A percentile compares a stretch with the other conserved stretches of the same genome.
Evolutionary conservation across 2,113 vertebrate species (phyloP).

Genomic region (Erpornis zantholeuca): DNA sequence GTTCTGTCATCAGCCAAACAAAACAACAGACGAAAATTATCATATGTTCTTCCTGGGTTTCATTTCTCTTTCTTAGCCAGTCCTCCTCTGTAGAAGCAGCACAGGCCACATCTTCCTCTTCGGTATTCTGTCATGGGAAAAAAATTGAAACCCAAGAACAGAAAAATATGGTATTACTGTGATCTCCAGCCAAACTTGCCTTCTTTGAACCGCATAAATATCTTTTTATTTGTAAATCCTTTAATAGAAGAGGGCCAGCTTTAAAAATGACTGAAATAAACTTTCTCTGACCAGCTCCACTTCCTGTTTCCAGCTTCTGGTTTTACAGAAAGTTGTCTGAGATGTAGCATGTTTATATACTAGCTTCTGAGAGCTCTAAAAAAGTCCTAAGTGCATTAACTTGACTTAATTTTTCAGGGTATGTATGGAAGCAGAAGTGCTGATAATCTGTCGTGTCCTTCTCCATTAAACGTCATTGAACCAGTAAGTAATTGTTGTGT

Average conservation of each 20-base stretch:
- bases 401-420: slow-evolving; percentile 71
- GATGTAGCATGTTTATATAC: background rate
- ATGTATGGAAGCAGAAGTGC: slow-evolving; percentile 81
- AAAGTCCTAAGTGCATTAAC: background rate
- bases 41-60: background rate
- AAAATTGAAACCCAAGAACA: background rate
- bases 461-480: slow-evolving; percentile 88
- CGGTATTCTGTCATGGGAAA: slow-evolving; percentile 24
- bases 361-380: background rate
- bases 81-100: background rate
- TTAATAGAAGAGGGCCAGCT: slow-evolving; percentile 4
- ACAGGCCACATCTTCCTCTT: background rate
- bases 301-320: slow-evolving; percentile 22
- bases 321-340: background rate
- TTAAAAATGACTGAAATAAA: slow-evolving; percentile 34
- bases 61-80: background rate
- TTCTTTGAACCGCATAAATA: background rate
- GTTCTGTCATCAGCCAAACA: background rate
- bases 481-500: slow-evolving; percentile 81
- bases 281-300: background rate
- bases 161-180: background rate
- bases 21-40: background rate
- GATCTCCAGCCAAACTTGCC: background rate
- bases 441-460: slow-evolving; percentile 82
- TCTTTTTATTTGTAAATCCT: slow-evolving; percentile 28